Evolutionary conservation across 2,797 vertebrate genomes (phyloP).

Genomic region (Melanotaenia boesemani): DNA sequence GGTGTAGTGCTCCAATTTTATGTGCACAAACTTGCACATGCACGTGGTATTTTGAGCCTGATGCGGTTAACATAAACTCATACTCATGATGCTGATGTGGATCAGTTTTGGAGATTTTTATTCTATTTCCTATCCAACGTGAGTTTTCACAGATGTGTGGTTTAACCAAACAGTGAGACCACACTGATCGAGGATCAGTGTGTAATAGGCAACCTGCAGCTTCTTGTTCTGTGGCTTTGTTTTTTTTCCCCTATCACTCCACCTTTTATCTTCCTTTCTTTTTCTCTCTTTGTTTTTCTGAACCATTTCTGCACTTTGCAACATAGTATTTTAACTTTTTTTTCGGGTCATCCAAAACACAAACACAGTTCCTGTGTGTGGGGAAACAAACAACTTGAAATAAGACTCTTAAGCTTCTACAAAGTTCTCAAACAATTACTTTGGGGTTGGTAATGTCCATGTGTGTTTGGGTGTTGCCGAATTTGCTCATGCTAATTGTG

Average conservation of each 20-base stretch:
- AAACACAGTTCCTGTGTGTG: slow-evolving; percentile 22
- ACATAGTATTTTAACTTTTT: slow-evolving; percentile 41
- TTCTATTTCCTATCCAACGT: background rate
- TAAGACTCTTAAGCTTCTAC: slow-evolving; percentile 3
- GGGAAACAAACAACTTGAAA: slow-evolving; percentile 34
- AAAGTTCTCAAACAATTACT: slow-evolving; percentile 35
- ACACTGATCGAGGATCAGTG: slow-evolving; percentile 29
- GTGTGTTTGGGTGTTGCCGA: slow-evolving; percentile 42
- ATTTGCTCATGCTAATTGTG: slow-evolving; percentile 43
- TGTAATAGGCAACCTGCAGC: slow-evolving; percentile 36
- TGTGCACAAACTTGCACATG: too few species aligned
- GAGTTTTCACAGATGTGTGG: too few species aligned
- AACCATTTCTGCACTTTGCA: slow-evolving; percentile 35
- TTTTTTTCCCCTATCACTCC: slow-evolving; percentile 8
- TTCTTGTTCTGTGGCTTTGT: slow-evolving; percentile 15
- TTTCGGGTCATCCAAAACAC: slow-evolving; percentile 20
- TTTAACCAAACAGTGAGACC: slow-evolving; percentile 11
- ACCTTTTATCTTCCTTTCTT: slow-evolving; percentile 17
- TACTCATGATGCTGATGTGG: too few species aligned
- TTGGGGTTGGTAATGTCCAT: slow-evolving; percentile 35
- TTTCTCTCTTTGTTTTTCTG: slow-evolving; percentile 32
- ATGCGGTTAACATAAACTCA: too few species aligned
- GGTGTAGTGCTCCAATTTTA: too few species aligned
- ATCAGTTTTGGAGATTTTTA: background rate
- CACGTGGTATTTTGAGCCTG: too few species aligned